phyloP scores from a whole-genome alignment of 92 coral and sea anemone genomes.

The Porites rus region DNA sequence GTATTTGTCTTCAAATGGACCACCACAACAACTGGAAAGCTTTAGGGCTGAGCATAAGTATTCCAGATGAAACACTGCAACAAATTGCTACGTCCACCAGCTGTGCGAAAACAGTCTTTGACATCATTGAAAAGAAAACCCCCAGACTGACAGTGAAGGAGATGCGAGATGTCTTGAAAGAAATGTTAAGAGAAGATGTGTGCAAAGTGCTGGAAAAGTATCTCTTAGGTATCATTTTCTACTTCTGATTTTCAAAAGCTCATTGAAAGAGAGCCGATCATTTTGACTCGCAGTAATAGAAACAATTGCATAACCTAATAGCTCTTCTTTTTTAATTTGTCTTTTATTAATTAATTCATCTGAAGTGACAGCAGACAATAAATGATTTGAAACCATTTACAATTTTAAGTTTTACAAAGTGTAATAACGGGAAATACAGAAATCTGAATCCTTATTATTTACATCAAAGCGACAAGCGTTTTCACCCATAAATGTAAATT shows the following conservation, averaged over 20 bases:
- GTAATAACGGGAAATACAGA: no score
- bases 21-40: conserved; percentile 8
- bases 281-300: no score
- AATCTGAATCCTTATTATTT: no score
- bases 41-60: background rate
- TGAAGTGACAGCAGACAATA: no score
- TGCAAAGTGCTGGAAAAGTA: background rate
- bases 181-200: conserved; percentile 18
- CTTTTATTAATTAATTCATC: no score
- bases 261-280: background rate
- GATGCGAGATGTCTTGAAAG: background rate
- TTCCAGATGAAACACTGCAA: background rate
- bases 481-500: no score
- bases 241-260: background rate
- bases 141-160: conserved; percentile 12
- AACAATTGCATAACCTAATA: no score
- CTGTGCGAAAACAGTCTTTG: background rate
- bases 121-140: conserved; percentile 1
- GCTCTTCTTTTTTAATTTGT: no score
- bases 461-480: no score
- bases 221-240: background rate
- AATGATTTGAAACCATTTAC: no score
- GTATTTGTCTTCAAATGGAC: conserved; percentile 14
- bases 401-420: no score
- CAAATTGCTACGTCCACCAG: background rate